A percentile compares a stretch with the other conserved stretches of the same genome.
Conservation (phyloP, 2,888 invertebrate genomes). For the Epirrhoe alternata region DNA sequence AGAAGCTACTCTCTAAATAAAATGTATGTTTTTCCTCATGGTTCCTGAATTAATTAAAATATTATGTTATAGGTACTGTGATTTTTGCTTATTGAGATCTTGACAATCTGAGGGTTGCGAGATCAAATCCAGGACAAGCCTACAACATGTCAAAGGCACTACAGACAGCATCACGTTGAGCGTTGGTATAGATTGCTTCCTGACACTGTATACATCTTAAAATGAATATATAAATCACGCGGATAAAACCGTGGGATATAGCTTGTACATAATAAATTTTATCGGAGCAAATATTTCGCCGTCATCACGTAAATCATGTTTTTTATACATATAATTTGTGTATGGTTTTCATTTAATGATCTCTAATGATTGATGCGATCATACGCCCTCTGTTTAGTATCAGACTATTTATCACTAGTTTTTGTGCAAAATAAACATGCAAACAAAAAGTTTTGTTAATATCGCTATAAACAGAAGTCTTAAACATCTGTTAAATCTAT, state of each 20-base stretch:
- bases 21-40: no score
- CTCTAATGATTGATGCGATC: constrained; percentile 30
- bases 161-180: no score
- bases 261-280: constrained; percentile 30
- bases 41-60: no score
- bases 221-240: no score
- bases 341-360: constrained; percentile 33
- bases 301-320: constrained; percentile 38
- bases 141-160: no score
- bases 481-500: not conserved
- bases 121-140: no score
- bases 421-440: not conserved
- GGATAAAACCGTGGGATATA: constrained; percentile 10
- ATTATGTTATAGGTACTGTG: no score
- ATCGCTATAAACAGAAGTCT: not conserved
- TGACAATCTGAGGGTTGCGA: no score
- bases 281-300: constrained; percentile 34
- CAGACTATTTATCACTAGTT: constrained; percentile 3
- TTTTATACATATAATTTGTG: constrained; percentile 12
- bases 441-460: not conserved
- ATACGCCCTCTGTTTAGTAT: constrained; percentile 21
- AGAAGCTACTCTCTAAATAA: no score
- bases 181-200: no score
- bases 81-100: no score
- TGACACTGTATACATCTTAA: no score